Base-by-base conservation (phyloP, 2,113 vertebrate species). In the Gymnarchus niloticus region DNA sequence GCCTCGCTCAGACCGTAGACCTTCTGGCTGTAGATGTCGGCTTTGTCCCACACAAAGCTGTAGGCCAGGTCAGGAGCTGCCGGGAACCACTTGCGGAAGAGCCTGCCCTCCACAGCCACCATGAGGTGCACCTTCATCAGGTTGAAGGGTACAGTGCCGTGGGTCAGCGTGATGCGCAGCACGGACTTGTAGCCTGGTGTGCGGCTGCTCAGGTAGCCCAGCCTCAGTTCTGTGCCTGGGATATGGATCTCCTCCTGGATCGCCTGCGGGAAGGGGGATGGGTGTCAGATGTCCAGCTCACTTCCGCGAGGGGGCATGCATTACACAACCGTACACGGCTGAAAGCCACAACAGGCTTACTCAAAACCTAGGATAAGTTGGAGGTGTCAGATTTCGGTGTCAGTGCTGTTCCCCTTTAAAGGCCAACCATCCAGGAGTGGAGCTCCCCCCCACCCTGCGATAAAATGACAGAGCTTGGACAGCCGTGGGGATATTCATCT, bases 121-220 rank as follows among this genome's bases (percentile, higher is more conserved):
- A 97, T 97, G 83, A 99, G 96, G 90, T 99, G 98, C 82, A 99
- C 98, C 92, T 99, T 99, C 98, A 99, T 99, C 90, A 99, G 94
- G 94, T 98, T 99, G 94, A 99, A 99, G 44, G 98, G 98, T 88
- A 98, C 97, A 86, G 93, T 94, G 57, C 94, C 91, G 88, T 98
- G 97, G 21, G 97, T 99, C 90, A 99, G 95, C 87, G 94, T 96
- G 90, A 99, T 96, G 89, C 95, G 91, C 87, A 99, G 94, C 51
- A 99, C 95, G 0, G 98, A 97, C 89, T 97, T 99, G 90, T 99
- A 99, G 89, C 98, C 98, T 0, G 97, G 90, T 0, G 96, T 97
- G 77, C 97, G 96, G 84, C 98, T 99, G 93, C 98, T 99, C 90
- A 99, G 93, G 91, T 99, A 99, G 91, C 94, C 93, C 73, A 99